Base-by-base conservation (phyloP, 2,797 vertebrate species). In the Adelosebastes latens region DNA sequence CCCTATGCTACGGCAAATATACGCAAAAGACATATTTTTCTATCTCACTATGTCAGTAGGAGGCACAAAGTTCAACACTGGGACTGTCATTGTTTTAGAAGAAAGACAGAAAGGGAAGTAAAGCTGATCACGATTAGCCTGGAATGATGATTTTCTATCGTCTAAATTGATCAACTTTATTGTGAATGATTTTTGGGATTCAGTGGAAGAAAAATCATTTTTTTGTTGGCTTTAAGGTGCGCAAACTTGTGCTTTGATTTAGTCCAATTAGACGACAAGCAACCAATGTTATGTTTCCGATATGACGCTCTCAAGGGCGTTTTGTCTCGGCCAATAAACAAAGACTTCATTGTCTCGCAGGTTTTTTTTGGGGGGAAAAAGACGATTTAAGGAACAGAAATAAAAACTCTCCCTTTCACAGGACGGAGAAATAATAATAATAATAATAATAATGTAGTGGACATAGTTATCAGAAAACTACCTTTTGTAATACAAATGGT, bases 231-330 rank as follows among this genome's bases (percentile, higher is more conserved):
- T 72, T 73, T 84, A 52, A 83, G 8, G 62, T 85, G 75, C 22
- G 49, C 49, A 76, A 61, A 75, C 32, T 82, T 93, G 93, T 93
- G 86, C 80, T 93, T 91, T 79, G 56, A 77, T 80, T 83, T 13
- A 22, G 4, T 68, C 80, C 73, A 88, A 79, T 90, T 76, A 64
- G 22, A 81, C 52, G 59, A 78, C 24, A 53, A 80, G 63, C 56
- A 73, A 59, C 68, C 12, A 31, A 61, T 14, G 18, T 34, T 67
- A 77, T 29, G 4, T 67, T 67, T 53, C 62, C 25, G 27, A 13
- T 27, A 12, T 75, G n/a, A 68, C 34, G 2, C 49, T 31, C 34
- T 36, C 12, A 25, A 6, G 16, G 42, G 2, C 36, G n/a, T 31
- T 25, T 69, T 49, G 73, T 83, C 52, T 80, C 6, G 12, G 8